These are phyloP conservation scores for Tinamus major DNA, from an alignment of 2,797 vertebrate genomes.

Conservation along the genomic window DNA sequence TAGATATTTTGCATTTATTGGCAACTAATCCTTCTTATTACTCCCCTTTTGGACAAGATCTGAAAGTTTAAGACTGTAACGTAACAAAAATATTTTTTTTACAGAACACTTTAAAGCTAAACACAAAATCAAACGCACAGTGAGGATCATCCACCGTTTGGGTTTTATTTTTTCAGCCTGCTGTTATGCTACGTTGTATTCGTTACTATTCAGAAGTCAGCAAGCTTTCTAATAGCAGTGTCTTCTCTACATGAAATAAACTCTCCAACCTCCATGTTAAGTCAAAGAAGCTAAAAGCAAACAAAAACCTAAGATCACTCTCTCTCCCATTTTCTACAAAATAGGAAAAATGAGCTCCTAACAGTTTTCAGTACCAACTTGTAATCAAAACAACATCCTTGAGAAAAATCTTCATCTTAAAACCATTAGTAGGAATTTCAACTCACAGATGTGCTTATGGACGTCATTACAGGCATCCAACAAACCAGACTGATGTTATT, in stretches of 20 bases:
- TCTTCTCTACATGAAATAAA: not conserved
- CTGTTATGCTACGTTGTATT: not conserved
- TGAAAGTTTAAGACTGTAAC: not conserved
- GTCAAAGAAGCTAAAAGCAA: not conserved
- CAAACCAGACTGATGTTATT: not conserved
- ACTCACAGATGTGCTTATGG: not conserved
- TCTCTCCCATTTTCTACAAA: not conserved
- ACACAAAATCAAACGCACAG: not conserved
- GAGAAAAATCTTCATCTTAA: constrained; percentile 11
- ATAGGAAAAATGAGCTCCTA: not conserved
- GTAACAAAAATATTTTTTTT: not conserved
- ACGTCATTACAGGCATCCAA: not conserved
- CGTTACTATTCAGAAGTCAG: not conserved
- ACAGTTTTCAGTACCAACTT: not conserved
- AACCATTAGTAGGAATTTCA: not conserved
- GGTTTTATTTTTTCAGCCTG: not conserved
- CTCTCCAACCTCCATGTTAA: not conserved
- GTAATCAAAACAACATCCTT: constrained; percentile 17
- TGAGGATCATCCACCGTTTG: fast-evolving
- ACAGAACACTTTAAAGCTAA: not conserved
- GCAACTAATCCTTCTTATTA: not conserved
- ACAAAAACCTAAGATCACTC: not conserved
- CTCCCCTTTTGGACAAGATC: not conserved
- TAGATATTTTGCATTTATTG: not conserved
- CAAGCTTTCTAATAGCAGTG: not conserved